Conservation (phyloP, 2,888 invertebrate species). For the Parnassius mnemosyne region DNA sequence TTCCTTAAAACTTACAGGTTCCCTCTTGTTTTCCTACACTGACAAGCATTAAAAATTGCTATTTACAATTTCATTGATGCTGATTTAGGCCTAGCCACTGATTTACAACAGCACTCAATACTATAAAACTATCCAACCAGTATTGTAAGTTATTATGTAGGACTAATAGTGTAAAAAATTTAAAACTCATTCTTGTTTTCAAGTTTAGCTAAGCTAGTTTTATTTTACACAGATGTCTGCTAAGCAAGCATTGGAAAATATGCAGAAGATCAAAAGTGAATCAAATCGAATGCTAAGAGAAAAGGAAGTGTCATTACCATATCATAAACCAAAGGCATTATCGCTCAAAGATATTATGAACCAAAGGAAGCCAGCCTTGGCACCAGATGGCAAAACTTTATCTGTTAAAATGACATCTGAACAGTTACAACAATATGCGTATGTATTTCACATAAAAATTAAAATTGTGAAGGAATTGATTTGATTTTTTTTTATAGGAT, state of each 20-base stretch:
- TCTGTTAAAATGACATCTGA: constrained; percentile 84
- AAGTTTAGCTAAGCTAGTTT: neutral
- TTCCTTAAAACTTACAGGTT: too few relatives aligned
- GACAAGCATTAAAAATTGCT: too few relatives aligned
- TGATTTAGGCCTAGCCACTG: too few relatives aligned
- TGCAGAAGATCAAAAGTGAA: constrained; percentile 90
- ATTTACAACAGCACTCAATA: too few relatives aligned
- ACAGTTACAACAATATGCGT: constrained; percentile 84
- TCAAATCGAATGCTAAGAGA: constrained; percentile 90
- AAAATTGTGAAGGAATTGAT: too few relatives aligned
- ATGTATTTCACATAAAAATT: constrained; percentile 49
- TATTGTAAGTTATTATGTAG: too few relatives aligned
- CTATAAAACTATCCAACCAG: too few relatives aligned
- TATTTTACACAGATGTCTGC: constrained; percentile 79
- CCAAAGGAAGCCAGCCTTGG: constrained; percentile 58
- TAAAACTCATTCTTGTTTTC: too few relatives aligned
- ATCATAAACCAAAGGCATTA: constrained; percentile 91
- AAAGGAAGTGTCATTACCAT: constrained; percentile 88
- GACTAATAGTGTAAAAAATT: too few relatives aligned
- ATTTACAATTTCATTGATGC: too few relatives aligned
- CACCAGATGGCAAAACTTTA: constrained; percentile 65
- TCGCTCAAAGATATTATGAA: constrained; percentile 89
- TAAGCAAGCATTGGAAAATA: constrained; percentile 84
- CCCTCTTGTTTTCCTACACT: too few relatives aligned
- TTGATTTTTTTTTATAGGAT: too few relatives aligned